These are phyloP conservation scores for Sarcoramphus papa DNA, from an alignment of 2,797 vertebrate genomes.

Conservation along the genomic window DNA sequence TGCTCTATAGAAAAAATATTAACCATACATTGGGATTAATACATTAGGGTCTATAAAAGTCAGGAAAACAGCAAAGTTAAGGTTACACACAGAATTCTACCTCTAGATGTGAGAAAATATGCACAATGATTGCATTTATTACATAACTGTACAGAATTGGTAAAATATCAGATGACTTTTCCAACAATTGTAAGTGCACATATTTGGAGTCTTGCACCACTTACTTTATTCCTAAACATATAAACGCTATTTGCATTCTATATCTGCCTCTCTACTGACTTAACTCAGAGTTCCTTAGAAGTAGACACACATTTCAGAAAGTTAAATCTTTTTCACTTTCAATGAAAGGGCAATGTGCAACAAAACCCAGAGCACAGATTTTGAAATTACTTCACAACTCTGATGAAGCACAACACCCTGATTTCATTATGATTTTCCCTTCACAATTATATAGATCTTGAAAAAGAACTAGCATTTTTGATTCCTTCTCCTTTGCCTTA, in stretches of 20 bases:
- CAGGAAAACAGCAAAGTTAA: background rate
- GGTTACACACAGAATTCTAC: background rate
- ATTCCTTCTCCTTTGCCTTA: background rate
- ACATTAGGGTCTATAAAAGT: background rate
- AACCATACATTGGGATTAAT: background rate
- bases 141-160: background rate
- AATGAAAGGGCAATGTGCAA: background rate
- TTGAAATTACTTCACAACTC: background rate
- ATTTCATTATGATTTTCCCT: background rate
- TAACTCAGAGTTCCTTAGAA: background rate
- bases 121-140: background rate
- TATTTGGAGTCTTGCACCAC: background rate
- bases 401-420: background rate
- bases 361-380: background rate
- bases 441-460: background rate
- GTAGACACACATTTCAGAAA: rapidly evolving
- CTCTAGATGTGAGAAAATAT: background rate
- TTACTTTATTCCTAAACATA: background rate
- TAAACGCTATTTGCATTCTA: background rate
- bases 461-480: background rate
- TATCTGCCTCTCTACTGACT: background rate
- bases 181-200: background rate
- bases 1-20: background rate
- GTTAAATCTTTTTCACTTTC: background rate
- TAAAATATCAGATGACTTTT: background rate